A percentile compares a stretch with the other conserved stretches of the same genome.
Conservation (phyloP, 2,888 invertebrate species). For the Callyntrura sp. region DNA sequence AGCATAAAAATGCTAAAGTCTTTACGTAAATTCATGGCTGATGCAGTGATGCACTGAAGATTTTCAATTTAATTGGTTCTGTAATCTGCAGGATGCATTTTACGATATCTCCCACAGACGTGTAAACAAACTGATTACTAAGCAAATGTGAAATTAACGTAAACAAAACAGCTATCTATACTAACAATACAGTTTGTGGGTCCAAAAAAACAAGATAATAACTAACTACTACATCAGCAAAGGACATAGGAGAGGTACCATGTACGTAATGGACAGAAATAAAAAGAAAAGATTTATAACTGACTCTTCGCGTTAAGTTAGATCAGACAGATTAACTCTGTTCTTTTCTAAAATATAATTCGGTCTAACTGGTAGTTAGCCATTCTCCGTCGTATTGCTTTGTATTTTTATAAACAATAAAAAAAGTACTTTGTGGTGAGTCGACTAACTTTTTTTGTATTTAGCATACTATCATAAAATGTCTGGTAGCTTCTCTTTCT, state of each 20-base stretch:
- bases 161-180: neutral
- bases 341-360: neutral
- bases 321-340: neutral
- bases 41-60: too few species aligned
- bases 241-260: neutral
- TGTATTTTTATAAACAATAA: too few species aligned
- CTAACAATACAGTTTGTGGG: neutral
- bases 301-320: too few species aligned
- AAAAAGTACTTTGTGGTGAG: too few species aligned
- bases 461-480: conserved; percentile 5
- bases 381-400: too few species aligned
- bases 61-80: too few species aligned
- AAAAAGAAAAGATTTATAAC: too few species aligned
- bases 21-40: too few species aligned
- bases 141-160: conserved; percentile 21
- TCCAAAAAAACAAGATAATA: neutral
- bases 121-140: neutral
- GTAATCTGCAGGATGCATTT: conserved; percentile 1
- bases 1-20: too few species aligned
- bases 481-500: conserved; percentile 49
- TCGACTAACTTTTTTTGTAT: too few species aligned
- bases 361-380: too few species aligned
- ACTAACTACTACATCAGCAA: neutral
- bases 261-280: too few species aligned
- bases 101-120: neutral